phyloP scores from a whole-genome alignment of 2,797 vertebrate genomes.

The Phoeniculus purpureus region DNA sequence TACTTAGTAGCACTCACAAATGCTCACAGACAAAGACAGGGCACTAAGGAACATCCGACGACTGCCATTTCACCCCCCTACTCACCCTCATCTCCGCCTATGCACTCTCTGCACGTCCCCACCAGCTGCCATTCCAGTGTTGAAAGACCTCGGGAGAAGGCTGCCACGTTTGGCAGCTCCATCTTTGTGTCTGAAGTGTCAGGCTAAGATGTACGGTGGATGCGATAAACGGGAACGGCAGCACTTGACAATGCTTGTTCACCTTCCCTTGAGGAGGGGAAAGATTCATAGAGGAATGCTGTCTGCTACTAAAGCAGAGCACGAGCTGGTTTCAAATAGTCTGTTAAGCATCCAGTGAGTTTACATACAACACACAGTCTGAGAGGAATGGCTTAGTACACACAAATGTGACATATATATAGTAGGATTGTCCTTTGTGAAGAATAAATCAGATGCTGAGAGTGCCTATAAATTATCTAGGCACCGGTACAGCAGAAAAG shows the following conservation, averaged over 20 bases:
- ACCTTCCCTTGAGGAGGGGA: background rate
- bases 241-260: background rate
- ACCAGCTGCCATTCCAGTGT: background rate
- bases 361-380: background rate
- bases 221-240: background rate
- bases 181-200: background rate
- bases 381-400: background rate
- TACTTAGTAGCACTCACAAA: background rate
- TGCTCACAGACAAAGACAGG: background rate
- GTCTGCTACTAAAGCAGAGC: background rate
- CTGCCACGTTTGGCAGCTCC: background rate
- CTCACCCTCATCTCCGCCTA: background rate
- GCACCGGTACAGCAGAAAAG: background rate
- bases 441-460: background rate
- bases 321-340: background rate
- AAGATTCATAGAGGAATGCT: background rate
- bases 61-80: background rate
- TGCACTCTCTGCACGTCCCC: fast-evolving
- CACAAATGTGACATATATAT: background rate
- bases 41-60: background rate
- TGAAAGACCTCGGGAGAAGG: background rate
- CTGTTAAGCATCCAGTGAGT: background rate
- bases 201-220: background rate
- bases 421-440: background rate
- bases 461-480: background rate